Evolutionary conservation across 2,888 invertebrate genomes (phyloP), one percentile per base, ranked within the genome.

Genomic region (Drosophila villosipedis): DNA sequence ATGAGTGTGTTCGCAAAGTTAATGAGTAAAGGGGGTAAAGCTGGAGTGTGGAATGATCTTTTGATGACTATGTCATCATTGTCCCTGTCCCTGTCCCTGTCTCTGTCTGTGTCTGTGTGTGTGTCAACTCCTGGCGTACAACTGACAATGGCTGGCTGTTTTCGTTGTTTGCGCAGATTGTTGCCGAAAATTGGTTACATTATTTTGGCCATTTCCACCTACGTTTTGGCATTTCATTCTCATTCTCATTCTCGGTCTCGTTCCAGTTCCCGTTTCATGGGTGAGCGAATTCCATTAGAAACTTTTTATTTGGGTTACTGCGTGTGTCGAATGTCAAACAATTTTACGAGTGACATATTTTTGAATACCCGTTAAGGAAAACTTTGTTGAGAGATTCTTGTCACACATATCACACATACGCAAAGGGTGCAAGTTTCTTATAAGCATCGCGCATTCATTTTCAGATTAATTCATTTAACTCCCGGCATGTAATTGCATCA

Each of bases 281-380:
- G 12, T 43, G 22, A 57, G 53, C 65, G 58, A 68, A 66, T 70
- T 80, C 68, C 69, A 79, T 82, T 82, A 70, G 47, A 82, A 82
- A 76, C 58, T 80, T 79, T 80, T 73, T 68, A 66, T 79, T 79
- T 70, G 63, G 41, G 43, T 57, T 63, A 54, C 22, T 74, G 65
- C 65, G 78, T 80, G 80, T 70, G 66, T 73, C 83, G 83, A 69
- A 76, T 80, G 80, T 79, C 80, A 79, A 79, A 68, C 68, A 76
- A 76, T 66, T 79, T 76, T 61, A 78, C 68, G 70, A 61, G 52
- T 62, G 65, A 68, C 68, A 73, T 52, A 66, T 67, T 80, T 78
- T 59, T 67, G 83, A 68, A 80, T 67, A 68, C 54, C 69, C 63
- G 61, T 71, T 69, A 55, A 68, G 31, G 5, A 54, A 55, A 75